A percentile compares a stretch with the other conserved stretches of the same genome.
phyloP scores from a whole-genome alignment of 2,888 invertebrate genomes.

The Augochlorella aurata region DNA sequence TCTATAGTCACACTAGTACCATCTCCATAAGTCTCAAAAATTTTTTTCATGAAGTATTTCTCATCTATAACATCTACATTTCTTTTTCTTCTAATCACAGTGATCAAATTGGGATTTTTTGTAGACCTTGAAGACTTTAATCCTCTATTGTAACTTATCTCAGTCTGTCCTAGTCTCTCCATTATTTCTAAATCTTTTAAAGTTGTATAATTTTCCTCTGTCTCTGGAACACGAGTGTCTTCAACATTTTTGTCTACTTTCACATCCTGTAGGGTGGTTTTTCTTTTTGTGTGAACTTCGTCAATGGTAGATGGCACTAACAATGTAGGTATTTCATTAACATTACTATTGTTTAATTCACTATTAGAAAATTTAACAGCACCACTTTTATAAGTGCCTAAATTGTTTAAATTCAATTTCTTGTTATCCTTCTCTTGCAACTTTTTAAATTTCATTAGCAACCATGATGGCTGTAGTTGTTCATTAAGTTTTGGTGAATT shows the following conservation, averaged over 20 bases:
- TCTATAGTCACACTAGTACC: conserved; percentile 86
- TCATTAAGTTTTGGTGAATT: conserved; percentile 57
- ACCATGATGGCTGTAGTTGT: conserved; percentile 55
- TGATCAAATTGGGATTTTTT: conserved; percentile 44
- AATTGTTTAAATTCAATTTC: conserved; percentile 46
- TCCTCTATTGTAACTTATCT: conserved; percentile 32
- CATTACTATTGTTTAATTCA: conserved; percentile 36
- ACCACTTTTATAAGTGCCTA: conserved; percentile 45
- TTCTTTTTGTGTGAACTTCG: conserved; percentile 26
- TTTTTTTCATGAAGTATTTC: conserved; percentile 85
- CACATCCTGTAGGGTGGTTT: conserved; percentile 19
- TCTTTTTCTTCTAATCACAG: conserved; percentile 64
- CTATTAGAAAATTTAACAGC: conserved; percentile 56
- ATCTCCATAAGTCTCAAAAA: conserved; percentile 88
- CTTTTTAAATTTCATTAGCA: conserved; percentile 70
- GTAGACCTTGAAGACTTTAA: conserved; percentile 23
- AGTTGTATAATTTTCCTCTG: conserved; percentile 11
- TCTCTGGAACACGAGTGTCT: conserved; percentile 4
- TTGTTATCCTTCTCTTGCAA: conserved; percentile 50
- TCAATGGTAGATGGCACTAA: conserved; percentile 18
- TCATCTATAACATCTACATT: conserved; percentile 81
- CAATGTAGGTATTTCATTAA: conserved; percentile 22
- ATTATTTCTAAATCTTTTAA: conserved; percentile 60
- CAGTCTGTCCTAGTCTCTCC: conserved; percentile 70
- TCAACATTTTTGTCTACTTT: conserved; percentile 21